phyloP scores from a whole-genome alignment of 2,888 invertebrate species.

The Rotaria macrura region DNA sequence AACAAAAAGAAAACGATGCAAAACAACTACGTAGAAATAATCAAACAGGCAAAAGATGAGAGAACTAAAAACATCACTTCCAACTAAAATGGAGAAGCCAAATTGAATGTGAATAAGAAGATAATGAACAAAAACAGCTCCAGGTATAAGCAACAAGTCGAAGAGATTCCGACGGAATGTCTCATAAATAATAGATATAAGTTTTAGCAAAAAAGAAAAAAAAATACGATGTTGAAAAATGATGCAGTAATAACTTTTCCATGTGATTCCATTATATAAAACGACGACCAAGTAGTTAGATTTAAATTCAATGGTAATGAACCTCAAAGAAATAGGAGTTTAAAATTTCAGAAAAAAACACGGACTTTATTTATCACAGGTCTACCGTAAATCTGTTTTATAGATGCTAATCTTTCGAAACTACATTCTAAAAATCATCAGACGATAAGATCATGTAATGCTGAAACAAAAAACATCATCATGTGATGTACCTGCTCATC shows the following conservation, averaged over 20 bases:
- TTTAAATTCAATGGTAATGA: background rate
- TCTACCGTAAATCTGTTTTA: background rate
- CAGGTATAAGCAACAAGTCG: slow-evolving; percentile 26
- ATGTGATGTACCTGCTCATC: slow-evolving; percentile 18
- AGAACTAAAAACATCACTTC: slow-evolving; percentile 16
- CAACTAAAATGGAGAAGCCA: slow-evolving; percentile 8
- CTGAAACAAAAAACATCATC: slow-evolving; percentile 22
- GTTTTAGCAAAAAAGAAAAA: no score
- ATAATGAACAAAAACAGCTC: slow-evolving; percentile 5
- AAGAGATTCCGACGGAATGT: slow-evolving; percentile 22
- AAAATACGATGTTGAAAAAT: background rate
- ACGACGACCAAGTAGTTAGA: background rate
- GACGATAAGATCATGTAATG: slow-evolving; percentile 13
- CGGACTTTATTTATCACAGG: no score
- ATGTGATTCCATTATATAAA: no score
- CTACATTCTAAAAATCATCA: slow-evolving; percentile 1
- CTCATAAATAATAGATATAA: background rate
- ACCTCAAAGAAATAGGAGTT: background rate
- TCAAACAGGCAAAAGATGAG: background rate
- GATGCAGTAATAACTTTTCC: no score
- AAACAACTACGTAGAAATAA: background rate
- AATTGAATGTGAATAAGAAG: slow-evolving; percentile 22
- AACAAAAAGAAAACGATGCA: background rate
- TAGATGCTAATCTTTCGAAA: background rate
- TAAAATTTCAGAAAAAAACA: background rate